Base-by-base conservation (phyloP, 2,797 vertebrate species). In the Hydrolagus colliei region DNA sequence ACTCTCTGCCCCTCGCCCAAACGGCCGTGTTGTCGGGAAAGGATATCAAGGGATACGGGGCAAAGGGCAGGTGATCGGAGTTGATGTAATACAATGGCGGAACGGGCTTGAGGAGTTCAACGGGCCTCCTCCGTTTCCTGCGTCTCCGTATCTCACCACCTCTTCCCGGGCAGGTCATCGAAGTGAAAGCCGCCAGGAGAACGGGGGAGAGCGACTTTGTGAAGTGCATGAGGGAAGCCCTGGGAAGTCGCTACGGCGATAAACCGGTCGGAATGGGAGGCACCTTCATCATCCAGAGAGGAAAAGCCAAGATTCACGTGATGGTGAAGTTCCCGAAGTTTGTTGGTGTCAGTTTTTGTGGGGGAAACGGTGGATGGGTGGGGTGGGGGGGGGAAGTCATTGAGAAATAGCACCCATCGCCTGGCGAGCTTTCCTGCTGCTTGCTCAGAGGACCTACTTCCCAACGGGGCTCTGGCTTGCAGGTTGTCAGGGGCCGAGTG, bases 261-360 rank as follows among this genome's bases (percentile, higher is more conserved):
- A 95, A 96, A 88, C 94, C 95, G 27, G 89, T 99, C 87, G 97
- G 96, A 2, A 93, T 99, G 89, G 98, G 97, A 52, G 97, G 98
- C 41, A 97, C 96, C 0, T 99, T 99, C 87, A 1, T 99, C 87
- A 94, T 99, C 90, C 95, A 98, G 91, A 97, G 96, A 86, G 98
- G 98, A 85, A 98, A 96, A 91, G 96, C 95, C 80, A 98, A 97
- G 92, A 95, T 97, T 89, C 97, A 99, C 75, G 89, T 99, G 80
- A 99, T 99, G 98, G 98, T 99, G 94, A 88, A 91, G 27, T 27
- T 84, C 32, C 22, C n/a, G 20, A 16, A 10, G 18, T 12, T n/a
- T 62, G 11, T 73, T 41, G 3, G 52, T 74, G 10, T 79, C 59
- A 1, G 9, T 32, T 2, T 72, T 9, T 52, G 0, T 61, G 4